Conservation (phyloP, 1,140 invertebrate genomes). For the Gryon sp. region DNA sequence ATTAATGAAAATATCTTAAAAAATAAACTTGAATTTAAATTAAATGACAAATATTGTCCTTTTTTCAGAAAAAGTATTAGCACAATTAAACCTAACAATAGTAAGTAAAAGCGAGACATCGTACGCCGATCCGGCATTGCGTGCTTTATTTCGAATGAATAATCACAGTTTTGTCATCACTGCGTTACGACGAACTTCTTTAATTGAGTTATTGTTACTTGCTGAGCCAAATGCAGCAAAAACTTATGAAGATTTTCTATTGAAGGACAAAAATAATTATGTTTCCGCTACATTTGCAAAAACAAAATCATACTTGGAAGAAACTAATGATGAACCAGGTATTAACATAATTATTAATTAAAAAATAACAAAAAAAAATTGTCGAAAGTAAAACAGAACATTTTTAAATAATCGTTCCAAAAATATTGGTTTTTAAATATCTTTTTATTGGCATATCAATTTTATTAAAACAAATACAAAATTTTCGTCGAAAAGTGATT, state of each 20-base stretch:
- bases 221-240: slow-evolving; percentile 91
- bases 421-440: too few relatives aligned
- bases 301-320: slow-evolving; percentile 71
- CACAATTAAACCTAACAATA: slow-evolving; percentile 90
- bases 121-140: slow-evolving; percentile 89
- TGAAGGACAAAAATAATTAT: slow-evolving; percentile 73
- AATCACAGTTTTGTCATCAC: slow-evolving; percentile 96
- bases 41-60: background rate
- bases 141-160: slow-evolving; percentile 93
- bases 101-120: slow-evolving; percentile 90
- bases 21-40: too few relatives aligned
- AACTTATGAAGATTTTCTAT: slow-evolving; percentile 88
- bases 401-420: background rate
- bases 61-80: slow-evolving; percentile 89
- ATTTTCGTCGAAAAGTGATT: too few relatives aligned
- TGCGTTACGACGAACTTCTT: slow-evolving; percentile 89
- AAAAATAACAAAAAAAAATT: too few relatives aligned
- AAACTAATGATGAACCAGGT: slow-evolving; percentile 74
- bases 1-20: too few relatives aligned
- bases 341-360: background rate
- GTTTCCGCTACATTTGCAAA: slow-evolving; percentile 74
- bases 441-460: too few relatives aligned
- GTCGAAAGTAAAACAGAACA: too few relatives aligned
- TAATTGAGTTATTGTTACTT: slow-evolving; percentile 88
- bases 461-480: too few relatives aligned